Percentiles rank a stretch among this genome's conserved stretches.
Conservation (phyloP, 2,888 invertebrate genomes). For the Apantesis nais region DNA sequence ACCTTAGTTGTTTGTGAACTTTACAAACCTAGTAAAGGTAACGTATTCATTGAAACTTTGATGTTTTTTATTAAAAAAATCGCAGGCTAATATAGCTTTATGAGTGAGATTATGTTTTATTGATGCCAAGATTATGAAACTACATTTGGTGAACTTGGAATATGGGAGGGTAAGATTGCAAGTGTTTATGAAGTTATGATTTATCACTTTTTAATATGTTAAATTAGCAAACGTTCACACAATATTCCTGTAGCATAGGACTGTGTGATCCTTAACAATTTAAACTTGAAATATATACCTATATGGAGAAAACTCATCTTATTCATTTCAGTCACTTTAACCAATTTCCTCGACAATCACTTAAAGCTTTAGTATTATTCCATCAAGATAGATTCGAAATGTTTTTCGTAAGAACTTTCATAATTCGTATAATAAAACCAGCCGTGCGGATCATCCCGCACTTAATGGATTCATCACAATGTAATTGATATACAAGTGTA, state of each 20-base stretch:
- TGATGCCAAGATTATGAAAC: not conserved
- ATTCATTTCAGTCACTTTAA: not conserved
- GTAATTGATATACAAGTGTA: conserved; percentile 44
- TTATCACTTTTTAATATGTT: not conserved
- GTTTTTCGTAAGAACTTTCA: conserved; percentile 39
- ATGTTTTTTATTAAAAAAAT: not conserved
- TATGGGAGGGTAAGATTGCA: not conserved
- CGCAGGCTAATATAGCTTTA: not conserved
- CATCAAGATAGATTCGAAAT: conserved; percentile 38
- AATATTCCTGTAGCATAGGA: not conserved
- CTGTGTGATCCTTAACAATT: not conserved
- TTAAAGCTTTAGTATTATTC: not conserved
- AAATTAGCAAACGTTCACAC: not conserved
- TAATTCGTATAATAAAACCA: conserved; percentile 63
- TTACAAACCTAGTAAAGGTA: not conserved
- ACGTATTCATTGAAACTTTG: too few relatives aligned
- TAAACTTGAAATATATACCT: not conserved
- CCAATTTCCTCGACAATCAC: not conserved
- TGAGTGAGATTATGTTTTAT: not conserved
- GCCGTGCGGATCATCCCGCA: conserved; percentile 53
- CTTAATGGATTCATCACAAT: conserved; percentile 55
- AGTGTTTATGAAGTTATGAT: not conserved
- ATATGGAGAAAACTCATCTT: not conserved
- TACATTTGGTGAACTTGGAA: not conserved
- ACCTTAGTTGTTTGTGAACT: not conserved